These are phyloP conservation scores for Halcyon leucocephala DNA, from an alignment of 2,797 vertebrate genomes.

Conservation along the genomic window DNA sequence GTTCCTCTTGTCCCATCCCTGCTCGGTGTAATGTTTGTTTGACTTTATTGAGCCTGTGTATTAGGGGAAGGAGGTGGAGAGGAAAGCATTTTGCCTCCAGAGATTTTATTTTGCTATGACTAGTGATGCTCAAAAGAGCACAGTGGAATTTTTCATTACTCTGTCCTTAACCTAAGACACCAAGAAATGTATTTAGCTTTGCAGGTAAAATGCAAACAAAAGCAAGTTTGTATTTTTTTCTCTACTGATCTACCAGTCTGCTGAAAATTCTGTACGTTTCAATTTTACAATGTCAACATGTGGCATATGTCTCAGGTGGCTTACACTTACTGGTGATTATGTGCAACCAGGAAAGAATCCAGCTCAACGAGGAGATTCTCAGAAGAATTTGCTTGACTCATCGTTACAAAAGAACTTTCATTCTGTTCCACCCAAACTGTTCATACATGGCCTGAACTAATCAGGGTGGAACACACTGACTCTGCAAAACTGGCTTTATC, in stretches of 20 bases:
- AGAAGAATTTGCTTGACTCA: conserved; percentile 6
- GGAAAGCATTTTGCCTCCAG: background rate
- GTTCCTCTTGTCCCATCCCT: background rate
- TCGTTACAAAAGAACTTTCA: background rate
- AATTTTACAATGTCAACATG: background rate
- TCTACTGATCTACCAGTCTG: background rate
- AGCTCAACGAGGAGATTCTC: background rate
- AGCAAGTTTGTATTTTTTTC: background rate
- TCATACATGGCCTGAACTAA: background rate
- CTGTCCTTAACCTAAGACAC: background rate
- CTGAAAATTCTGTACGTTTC: background rate
- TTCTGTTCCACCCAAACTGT: background rate
- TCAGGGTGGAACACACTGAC: background rate
- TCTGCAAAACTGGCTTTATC: background rate
- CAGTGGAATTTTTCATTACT: background rate
- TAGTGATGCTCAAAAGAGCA: background rate
- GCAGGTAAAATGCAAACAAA: background rate
- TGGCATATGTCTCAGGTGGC: background rate
- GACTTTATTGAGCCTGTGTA: background rate
- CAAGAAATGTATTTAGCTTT: background rate
- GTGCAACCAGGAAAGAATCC: background rate
- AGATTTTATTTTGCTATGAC: background rate
- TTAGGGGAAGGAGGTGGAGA: background rate
- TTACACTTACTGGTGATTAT: background rate
- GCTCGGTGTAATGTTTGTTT: background rate